phyloP scores from a whole-genome alignment of 2,113 vertebrate genomes.

The Callocephalon fimbriatum region DNA sequence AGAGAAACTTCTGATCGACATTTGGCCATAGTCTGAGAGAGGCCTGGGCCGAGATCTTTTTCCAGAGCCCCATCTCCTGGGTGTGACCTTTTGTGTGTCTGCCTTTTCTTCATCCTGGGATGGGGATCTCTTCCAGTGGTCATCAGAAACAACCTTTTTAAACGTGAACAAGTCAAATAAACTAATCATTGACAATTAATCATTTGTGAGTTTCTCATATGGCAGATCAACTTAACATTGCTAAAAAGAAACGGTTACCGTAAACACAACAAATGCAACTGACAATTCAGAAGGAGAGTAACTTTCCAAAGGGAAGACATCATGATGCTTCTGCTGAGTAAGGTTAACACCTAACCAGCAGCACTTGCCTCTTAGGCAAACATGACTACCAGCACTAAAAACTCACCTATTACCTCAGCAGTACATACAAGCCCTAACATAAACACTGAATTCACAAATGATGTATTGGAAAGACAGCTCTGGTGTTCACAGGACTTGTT shows the following conservation, averaged over 20 bases:
- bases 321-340: not conserved
- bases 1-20: constrained; percentile 82
- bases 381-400: not conserved
- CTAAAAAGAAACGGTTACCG: not conserved
- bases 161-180: constrained; percentile 81
- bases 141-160: constrained; percentile 82
- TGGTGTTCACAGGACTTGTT: not conserved
- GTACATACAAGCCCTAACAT: not conserved
- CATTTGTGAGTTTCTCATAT: not conserved
- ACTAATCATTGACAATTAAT: constrained; percentile 12
- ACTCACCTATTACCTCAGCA: not conserved
- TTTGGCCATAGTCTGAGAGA: constrained; percentile 91
- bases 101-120: constrained; percentile 76
- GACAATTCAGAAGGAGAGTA: not conserved
- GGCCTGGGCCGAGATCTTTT: constrained; percentile 85
- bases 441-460: not conserved
- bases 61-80: constrained; percentile 80
- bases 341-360: not conserved
- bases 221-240: not conserved
- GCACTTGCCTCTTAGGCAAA: not conserved
- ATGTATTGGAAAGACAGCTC: not conserved
- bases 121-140: constrained; percentile 72
- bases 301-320: not conserved
- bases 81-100: constrained; percentile 64
- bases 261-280: not conserved